Evolutionary conservation across 1,140 invertebrate genomes (phyloP).

Genomic region (Heterodera schachtii): DNA sequence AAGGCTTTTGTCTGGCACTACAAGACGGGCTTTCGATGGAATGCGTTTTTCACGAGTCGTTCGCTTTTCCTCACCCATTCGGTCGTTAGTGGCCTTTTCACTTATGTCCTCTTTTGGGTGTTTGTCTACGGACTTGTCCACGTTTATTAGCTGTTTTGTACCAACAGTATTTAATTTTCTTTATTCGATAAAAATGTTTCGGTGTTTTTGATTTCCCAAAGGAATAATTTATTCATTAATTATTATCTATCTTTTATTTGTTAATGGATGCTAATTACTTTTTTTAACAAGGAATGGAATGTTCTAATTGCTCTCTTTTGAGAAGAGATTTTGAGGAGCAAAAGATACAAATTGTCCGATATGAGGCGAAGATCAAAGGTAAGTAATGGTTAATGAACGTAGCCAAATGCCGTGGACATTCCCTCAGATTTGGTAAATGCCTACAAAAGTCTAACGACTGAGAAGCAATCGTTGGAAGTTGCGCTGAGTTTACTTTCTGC

Average conservation of each 20-base stretch:
- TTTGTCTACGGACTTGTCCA: constrained; percentile 68
- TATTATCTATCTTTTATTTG: constrained; percentile 17
- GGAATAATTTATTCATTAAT: no score
- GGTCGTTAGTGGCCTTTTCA: constrained; percentile 66
- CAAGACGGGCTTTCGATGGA: constrained; percentile 51
- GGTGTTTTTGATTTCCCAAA: no score
- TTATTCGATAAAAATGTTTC: neutral
- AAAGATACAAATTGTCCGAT: constrained; percentile 42
- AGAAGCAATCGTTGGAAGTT: constrained; percentile 53
- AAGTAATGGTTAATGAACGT: neutral
- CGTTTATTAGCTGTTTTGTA: constrained; percentile 60
- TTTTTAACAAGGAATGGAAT: neutral
- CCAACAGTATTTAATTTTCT: neutral
- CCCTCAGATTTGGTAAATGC: constrained; percentile 49
- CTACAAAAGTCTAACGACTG: constrained; percentile 49
- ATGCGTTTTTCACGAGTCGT: constrained; percentile 40
- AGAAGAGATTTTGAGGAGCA: constrained; percentile 45
- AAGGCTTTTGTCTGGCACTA: constrained; percentile 47
- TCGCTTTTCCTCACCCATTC: constrained; percentile 54
- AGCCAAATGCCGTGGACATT: neutral
- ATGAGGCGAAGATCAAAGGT: constrained; percentile 57
- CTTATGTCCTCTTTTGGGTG: constrained; percentile 68
- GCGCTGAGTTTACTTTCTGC: constrained; percentile 35
- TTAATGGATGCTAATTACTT: constrained; percentile 5
- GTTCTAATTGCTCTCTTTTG: constrained; percentile 24